Percentiles rank a stretch among this genome's conserved stretches.
Conservation (phyloP, 1,140 invertebrate genomes). For the Sipha flava region DNA sequence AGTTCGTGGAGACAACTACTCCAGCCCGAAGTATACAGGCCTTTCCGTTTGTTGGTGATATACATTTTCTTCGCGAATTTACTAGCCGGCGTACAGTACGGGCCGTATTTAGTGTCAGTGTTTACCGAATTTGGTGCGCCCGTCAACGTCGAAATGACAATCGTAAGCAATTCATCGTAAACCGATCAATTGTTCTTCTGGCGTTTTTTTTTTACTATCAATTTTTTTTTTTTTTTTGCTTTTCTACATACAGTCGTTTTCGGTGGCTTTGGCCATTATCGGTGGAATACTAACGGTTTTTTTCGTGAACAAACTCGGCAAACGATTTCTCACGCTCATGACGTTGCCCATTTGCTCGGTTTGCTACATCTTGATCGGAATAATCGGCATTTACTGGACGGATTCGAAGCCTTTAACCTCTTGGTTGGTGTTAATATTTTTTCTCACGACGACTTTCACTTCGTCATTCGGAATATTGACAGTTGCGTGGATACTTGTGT, state of each 20-base stretch:
- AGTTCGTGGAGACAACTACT: slow-evolving; percentile 1
- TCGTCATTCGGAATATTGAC: not conserved
- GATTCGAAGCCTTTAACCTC: not conserved
- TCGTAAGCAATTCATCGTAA: not conserved
- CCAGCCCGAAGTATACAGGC: not conserved
- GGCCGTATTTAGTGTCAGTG: not conserved
- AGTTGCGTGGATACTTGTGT: slow-evolving; percentile 32
- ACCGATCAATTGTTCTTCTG: not conserved
- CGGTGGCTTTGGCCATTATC: not conserved
- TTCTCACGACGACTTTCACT: not conserved
- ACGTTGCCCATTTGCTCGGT: not conserved
- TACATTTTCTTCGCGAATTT: not conserved
- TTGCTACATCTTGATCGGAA: not conserved
- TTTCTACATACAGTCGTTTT: not conserved
- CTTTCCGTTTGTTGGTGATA: not conserved
- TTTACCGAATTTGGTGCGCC: not conserved
- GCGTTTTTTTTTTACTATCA: too few relatives aligned
- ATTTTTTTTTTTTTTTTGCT: too few relatives aligned
- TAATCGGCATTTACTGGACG: not conserved
- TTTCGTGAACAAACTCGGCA: not conserved
- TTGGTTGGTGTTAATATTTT: not conserved
- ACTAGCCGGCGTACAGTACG: not conserved
- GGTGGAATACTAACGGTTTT: slow-evolving; percentile 1
- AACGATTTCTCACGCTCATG: not conserved
- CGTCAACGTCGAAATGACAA: not conserved